Percentiles rank a stretch among this genome's conserved stretches.
Evolutionary conservation across 2,797 vertebrate genomes (phyloP).

Genomic region (Sciurus vulgaris): DNA sequence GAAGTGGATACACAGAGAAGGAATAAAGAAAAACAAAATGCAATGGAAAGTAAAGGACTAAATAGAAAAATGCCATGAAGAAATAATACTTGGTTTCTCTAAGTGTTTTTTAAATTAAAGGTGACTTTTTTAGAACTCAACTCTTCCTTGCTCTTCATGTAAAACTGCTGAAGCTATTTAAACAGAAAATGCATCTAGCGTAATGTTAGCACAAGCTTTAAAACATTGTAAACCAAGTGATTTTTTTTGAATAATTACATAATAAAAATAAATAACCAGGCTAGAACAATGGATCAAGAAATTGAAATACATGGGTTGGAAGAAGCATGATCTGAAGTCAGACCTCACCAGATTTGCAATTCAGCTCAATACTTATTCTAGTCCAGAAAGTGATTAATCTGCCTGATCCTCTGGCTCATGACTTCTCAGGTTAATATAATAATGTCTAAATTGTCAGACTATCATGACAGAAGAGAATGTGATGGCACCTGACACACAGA

Average conservation of each 20-base stretch:
- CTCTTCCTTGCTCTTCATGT: conserved; percentile 8
- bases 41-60: neutral
- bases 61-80: neutral
- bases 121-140: neutral
- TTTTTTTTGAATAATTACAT: neutral
- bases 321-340: neutral
- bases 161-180: neutral
- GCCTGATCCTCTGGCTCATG: too few relatives aligned
- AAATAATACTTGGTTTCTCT: neutral
- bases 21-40: neutral
- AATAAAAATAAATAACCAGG: neutral
- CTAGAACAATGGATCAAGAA: conserved; percentile 10
- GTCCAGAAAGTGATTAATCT: neutral
- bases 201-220: neutral
- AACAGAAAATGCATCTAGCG: neutral
- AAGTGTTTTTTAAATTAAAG: conserved; percentile 25
- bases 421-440: neutral
- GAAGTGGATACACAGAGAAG: neutral
- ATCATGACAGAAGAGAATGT: too few relatives aligned
- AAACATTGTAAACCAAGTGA: neutral
- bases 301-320: neutral
- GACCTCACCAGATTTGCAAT: neutral
- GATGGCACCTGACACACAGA: neutral
- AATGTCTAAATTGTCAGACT: neutral
- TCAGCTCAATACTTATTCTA: neutral